Evolutionary conservation across 2,113 vertebrate species (phyloP).

Genomic region (Poicephalus gulielmi): DNA sequence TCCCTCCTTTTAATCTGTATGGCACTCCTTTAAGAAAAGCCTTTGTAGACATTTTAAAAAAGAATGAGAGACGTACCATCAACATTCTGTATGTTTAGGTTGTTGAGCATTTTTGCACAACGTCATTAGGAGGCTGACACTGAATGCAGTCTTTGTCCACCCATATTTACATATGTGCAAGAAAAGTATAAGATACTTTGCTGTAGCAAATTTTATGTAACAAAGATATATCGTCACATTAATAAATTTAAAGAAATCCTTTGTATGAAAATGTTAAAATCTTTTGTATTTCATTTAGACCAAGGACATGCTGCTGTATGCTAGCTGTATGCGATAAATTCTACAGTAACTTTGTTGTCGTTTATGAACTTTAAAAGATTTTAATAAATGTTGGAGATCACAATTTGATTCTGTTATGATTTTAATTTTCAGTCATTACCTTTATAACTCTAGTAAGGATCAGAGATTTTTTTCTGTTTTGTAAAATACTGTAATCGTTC

Average conservation of each 20-base stretch:
- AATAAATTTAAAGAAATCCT: conserved; percentile 87
- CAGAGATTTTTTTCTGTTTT: conserved; percentile 51
- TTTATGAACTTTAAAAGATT: conserved; percentile 83
- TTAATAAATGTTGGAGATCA: conserved; percentile 85
- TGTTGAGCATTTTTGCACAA: conserved; percentile 87
- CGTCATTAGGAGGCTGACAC: conserved; percentile 80
- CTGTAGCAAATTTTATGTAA: conserved; percentile 96
- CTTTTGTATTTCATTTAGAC: conserved; percentile 82
- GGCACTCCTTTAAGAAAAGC: conserved; percentile 73
- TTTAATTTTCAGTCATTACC: conserved; percentile 72
- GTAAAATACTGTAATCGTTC: conserved; percentile 63
- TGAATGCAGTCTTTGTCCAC: conserved; percentile 78
- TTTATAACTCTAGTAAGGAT: conserved; percentile 38
- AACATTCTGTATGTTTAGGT: conserved; percentile 81
- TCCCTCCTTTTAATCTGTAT: conserved; percentile 74
- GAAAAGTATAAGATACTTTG: conserved; percentile 87
- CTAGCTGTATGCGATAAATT: conserved; percentile 83
- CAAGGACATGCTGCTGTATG: conserved; percentile 83
- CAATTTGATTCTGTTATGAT: conserved; percentile 76
- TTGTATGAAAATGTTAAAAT: conserved; percentile 84
- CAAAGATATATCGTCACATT: conserved; percentile 86
- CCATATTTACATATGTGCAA: conserved; percentile 87
- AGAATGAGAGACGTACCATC: conserved; percentile 76
- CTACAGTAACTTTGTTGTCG: conserved; percentile 83
- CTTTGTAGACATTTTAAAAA: conserved; percentile 78